These are phyloP conservation scores for Turritopsis rubra DNA, from an alignment of 30 jellyfish, hydroid and myxozoan genomes.

Conservation along the genomic window DNA sequence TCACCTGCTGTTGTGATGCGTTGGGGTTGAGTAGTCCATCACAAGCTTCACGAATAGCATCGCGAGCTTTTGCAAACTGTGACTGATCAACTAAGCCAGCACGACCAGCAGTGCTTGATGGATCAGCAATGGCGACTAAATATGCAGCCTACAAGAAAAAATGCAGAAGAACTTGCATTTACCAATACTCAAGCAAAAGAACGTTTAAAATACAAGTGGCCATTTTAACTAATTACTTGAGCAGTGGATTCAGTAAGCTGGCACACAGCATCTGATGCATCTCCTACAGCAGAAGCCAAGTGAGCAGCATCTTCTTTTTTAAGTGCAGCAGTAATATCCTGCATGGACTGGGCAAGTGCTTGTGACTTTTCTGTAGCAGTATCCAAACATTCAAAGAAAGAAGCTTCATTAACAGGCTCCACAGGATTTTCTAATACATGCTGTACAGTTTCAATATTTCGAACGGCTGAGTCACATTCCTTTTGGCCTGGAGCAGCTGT, in stretches of 20 bases:
- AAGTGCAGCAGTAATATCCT: constrained; percentile 68
- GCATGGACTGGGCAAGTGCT: constrained; percentile 72
- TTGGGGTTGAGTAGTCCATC: constrained; percentile 83
- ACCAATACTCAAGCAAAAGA: background rate
- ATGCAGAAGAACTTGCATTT: background rate
- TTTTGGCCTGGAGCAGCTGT: constrained; percentile 99
- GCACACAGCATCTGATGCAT: constrained; percentile 93
- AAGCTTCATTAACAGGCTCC: constrained; percentile 91
- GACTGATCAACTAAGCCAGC: constrained; percentile 97
- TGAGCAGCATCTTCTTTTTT: constrained; percentile 81
- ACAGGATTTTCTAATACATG: constrained; percentile 89
- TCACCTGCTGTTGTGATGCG: constrained; percentile 86
- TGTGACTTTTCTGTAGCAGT: constrained; percentile 91
- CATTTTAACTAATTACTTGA: constrained; percentile 43
- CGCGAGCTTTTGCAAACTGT: constrained; percentile 94
- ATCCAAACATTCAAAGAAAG: constrained; percentile 90
- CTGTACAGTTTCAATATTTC: constrained; percentile 81
- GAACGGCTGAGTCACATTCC: constrained; percentile 93
- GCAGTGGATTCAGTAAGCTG: constrained; percentile 96
- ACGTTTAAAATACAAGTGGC: background rate
- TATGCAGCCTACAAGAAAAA: constrained; percentile 69
- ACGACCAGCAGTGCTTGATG: constrained; percentile 95
- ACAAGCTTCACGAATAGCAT: constrained; percentile 80
- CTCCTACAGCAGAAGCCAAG: constrained; percentile 73
- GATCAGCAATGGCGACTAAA: constrained; percentile 95